Base-by-base conservation (phyloP, 2,888 invertebrate species). In the Schrankia costaestrigalis region DNA sequence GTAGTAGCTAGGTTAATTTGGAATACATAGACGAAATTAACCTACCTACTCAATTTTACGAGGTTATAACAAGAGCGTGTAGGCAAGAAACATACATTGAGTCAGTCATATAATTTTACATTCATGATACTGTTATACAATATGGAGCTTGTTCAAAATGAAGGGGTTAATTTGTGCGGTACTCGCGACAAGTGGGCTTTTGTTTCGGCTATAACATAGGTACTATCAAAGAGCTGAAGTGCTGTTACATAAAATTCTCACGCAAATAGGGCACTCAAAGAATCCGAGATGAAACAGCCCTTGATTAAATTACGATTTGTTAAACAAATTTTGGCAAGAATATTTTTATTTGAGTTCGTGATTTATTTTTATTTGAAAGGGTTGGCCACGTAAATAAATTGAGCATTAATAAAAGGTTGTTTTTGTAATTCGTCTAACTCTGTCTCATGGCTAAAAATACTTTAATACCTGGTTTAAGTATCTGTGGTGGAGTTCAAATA, bases 81-180 rank as follows among this genome's bases (percentile, higher is more conserved):
- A 34, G 17, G 28, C n/a, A 34, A 42, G 33, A 21, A 12, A 23
- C 31, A 40, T 44, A 35, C 12, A 42, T 43, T 41, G 37, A 54
- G 36, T 26, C 25, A 17, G 35, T 19, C 33, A 33, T 57, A 47
- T 41, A 58, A 58, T 55, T 56, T 41, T 34, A 58, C 47, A 56
- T 58, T 51, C 51, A 56, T 32, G 48, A 46, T 26, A 31, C 31
- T 31, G 26, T 25, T 15, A 25, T 30, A 25, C 35, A 35, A 28
- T 30, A 44, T 42, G 40, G 26, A 25, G 36, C 56, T 55, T 41
- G 41, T 54, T 45, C 47, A 39, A 42, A 41, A 38, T 47, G 44
- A 34, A 1, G 34, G 39, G 28, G 37, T 35, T 47, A 46, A 55
- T 56, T 54, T 48, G 38, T 22, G 30, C 36, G 27, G 31, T 13